These are phyloP conservation scores for Rhea americana DNA, from an alignment of 2,113 vertebrate species.

Conservation along the genomic window DNA sequence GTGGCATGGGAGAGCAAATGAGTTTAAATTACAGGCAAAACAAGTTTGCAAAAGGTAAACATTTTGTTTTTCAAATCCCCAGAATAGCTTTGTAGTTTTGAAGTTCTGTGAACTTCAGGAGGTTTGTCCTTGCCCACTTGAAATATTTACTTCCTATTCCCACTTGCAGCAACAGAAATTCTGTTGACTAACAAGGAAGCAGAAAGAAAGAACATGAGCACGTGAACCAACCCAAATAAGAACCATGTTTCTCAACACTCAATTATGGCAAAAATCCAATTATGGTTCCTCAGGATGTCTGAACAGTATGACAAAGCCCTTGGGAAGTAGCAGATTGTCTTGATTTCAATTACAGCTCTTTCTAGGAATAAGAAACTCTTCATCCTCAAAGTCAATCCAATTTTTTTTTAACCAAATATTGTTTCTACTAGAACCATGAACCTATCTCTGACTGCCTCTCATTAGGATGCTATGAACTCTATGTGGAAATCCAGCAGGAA, in stretches of 20 bases:
- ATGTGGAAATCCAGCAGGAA: background rate
- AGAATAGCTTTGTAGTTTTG: background rate
- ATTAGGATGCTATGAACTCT: background rate
- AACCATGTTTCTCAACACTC: background rate
- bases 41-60: slow-evolving; percentile 17
- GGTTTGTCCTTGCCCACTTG: background rate
- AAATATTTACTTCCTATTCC: slow-evolving; percentile 1
- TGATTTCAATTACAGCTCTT: background rate
- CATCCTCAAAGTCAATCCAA: background rate
- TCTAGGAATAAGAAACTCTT: background rate
- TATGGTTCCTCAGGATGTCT: background rate
- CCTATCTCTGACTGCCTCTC: background rate
- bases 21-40: slow-evolving; percentile 22
- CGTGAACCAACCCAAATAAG: slow-evolving; percentile 22
- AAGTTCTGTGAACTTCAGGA: background rate
- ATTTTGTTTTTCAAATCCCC: slow-evolving; percentile 49
- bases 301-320: background rate
- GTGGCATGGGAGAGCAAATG: background rate
- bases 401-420: background rate
- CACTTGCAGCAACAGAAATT: background rate
- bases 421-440: background rate
- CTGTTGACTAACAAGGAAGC: background rate
- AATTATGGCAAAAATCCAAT: slow-evolving; percentile 29
- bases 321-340: background rate
- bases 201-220: background rate